Base-by-base conservation (phyloP, 2,797 vertebrate species). In the Australoheros facetus region DNA sequence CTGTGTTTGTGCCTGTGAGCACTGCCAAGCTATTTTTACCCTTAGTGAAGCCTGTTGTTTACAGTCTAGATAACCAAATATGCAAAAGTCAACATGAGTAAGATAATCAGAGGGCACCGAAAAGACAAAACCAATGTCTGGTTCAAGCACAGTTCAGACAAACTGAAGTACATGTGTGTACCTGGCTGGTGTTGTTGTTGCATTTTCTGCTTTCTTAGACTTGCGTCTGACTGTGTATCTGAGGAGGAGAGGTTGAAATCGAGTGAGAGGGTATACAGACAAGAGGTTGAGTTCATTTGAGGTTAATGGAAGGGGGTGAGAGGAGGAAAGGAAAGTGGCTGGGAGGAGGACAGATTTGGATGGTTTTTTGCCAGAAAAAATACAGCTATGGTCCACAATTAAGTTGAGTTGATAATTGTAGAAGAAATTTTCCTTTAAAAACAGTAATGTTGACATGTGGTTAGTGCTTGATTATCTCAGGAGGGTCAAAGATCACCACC, bases 21-120 rank as follows among this genome's bases (percentile, higher is more conserved):
- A 4, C 62, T 71, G 84, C 78, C 78, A 58, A 59, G 88, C 81
- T 90, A 92, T 91, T 90, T 92, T 89, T 91, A 91, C 78, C 82
- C n/a, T 56, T 55, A 57, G 73, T 48, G 53, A 56, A 77, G 74
- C 77, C 73, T 66, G 80, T 59, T 89, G 87, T 91, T 91, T 91
- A 86, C 81, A 81, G 81, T 17, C 53, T 57, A 75, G 55, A 76
- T 71, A 19, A 59, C 14, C 81, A 81, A 88, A 91, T 83, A 83
- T 84, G 76, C 81, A 81, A 76, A 83, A 85, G 83, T 83, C 87
- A 85, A 85, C 85, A 87, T 58, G 85, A 84, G 80, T 64, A 80
- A 86, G 84, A 89, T 88, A 87, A 92, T 92, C 83, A 87, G 86
- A 85, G 88, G 82, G 75, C 82, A 81, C 73, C 59, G 55, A 64